These are phyloP conservation scores for Stegana nigrithorax DNA, from an alignment of 2,888 invertebrate genomes.

Conservation along the genomic window DNA sequence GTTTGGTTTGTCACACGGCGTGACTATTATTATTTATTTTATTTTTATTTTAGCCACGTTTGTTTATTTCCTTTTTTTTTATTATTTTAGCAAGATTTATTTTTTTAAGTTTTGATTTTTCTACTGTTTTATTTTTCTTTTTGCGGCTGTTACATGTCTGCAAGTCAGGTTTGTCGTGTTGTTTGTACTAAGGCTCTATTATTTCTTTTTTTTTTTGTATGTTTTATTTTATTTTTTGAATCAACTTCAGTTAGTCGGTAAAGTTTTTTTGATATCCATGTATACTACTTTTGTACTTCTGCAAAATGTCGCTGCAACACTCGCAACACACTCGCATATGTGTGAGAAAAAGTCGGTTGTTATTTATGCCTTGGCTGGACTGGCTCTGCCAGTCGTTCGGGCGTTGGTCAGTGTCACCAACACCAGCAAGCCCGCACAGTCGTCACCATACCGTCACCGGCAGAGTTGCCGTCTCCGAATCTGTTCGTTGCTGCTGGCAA, in stretches of 20 bases:
- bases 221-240: not conserved
- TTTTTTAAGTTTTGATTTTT: too few species aligned
- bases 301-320: conserved; percentile 42
- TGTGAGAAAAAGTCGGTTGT: not conserved
- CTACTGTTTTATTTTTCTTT: too few species aligned
- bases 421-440: too few species aligned
- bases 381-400: not conserved
- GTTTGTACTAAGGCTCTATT: too few species aligned
- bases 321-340: conserved; percentile 43
- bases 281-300: not conserved
- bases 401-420: not conserved
- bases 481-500: not conserved
- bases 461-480: conserved; percentile 6
- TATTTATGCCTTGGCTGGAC: not conserved
- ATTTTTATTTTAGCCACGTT: too few species aligned
- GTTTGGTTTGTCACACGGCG: not conserved
- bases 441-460: too few species aligned
- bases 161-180: too few species aligned
- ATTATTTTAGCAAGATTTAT: too few species aligned
- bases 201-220: not conserved
- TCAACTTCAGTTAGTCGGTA: not conserved
- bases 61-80: too few species aligned
- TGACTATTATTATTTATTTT: too few species aligned
- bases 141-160: not conserved
- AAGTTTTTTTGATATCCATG: not conserved